Conservation (phyloP, 1,140 invertebrate species). For the Camponotus floridanus region DNA sequence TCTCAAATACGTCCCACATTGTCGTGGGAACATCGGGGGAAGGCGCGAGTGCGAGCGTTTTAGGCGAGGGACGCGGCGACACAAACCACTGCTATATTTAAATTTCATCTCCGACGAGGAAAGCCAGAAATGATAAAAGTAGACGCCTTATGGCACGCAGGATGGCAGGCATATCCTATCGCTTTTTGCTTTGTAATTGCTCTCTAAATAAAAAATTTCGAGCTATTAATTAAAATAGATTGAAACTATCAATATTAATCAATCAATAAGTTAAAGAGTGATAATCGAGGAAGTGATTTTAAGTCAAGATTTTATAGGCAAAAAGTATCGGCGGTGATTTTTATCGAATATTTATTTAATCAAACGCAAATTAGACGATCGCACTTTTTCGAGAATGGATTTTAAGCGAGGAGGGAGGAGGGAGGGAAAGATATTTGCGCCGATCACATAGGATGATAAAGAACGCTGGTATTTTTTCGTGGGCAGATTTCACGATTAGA, state of each 20-base stretch:
- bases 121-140: conserved; percentile 65
- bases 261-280: too few species aligned
- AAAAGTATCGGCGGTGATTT: not conserved
- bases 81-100: conserved; percentile 80
- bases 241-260: too few species aligned
- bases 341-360: conserved; percentile 33
- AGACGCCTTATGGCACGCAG: conserved; percentile 53
- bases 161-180: not conserved
- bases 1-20: conserved; percentile 79
- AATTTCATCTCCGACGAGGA: conserved; percentile 73
- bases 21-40: conserved; percentile 80
- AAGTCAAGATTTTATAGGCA: not conserved
- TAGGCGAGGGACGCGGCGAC: not conserved
- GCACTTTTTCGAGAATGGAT: conserved; percentile 31
- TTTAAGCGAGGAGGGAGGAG: conserved; percentile 24
- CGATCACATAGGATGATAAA: conserved; percentile 60
- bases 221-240: not conserved
- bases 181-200: not conserved
- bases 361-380: conserved; percentile 43
- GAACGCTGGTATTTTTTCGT: conserved; percentile 46
- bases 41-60: conserved; percentile 53
- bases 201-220: not conserved
- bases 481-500: conserved; percentile 68
- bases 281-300: not conserved
- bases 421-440: conserved; percentile 4